Evolutionary conservation across 2,888 invertebrate genomes (phyloP).

Genomic region (Patella depressa): DNA sequence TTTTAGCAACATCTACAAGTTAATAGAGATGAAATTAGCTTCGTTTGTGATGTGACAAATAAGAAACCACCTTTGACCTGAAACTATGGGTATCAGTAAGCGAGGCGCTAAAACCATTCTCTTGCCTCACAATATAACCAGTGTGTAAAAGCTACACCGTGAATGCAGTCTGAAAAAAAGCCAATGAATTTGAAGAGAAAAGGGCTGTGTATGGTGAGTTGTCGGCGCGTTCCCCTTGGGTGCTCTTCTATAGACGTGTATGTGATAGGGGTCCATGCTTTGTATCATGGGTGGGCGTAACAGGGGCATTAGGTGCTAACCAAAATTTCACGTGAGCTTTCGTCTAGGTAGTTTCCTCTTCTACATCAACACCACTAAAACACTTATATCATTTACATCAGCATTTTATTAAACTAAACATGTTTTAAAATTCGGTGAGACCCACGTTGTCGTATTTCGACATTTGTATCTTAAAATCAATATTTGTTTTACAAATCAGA

Average conservation of each 20-base stretch:
- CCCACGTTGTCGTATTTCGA: not conserved
- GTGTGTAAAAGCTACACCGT: not conserved
- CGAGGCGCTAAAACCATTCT: not conserved
- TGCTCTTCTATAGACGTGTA: not conserved
- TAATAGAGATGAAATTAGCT: conserved; percentile 31
- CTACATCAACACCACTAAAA: too few relatives aligned
- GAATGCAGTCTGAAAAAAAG: conserved; percentile 8
- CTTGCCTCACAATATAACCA: not conserved
- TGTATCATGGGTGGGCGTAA: conserved; percentile 4
- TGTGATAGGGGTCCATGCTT: not conserved
- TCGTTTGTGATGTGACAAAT: conserved; percentile 24
- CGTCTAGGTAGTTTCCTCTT: not conserved
- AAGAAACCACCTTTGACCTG: not conserved
- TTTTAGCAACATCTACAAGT: conserved; percentile 20
- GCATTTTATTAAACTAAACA: not conserved
- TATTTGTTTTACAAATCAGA: too few relatives aligned
- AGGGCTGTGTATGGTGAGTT: not conserved
- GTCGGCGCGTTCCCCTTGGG: not conserved
- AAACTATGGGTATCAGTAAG: conserved; percentile 8
- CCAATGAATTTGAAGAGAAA: conserved; percentile 7
- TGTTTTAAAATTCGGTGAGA: not conserved
- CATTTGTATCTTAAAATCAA: too few relatives aligned
- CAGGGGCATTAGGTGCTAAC: not conserved
- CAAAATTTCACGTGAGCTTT: too few relatives aligned
- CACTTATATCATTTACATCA: not conserved